Conservation (phyloP, 2,797 vertebrate genomes). For the Bradypus variegatus region DNA sequence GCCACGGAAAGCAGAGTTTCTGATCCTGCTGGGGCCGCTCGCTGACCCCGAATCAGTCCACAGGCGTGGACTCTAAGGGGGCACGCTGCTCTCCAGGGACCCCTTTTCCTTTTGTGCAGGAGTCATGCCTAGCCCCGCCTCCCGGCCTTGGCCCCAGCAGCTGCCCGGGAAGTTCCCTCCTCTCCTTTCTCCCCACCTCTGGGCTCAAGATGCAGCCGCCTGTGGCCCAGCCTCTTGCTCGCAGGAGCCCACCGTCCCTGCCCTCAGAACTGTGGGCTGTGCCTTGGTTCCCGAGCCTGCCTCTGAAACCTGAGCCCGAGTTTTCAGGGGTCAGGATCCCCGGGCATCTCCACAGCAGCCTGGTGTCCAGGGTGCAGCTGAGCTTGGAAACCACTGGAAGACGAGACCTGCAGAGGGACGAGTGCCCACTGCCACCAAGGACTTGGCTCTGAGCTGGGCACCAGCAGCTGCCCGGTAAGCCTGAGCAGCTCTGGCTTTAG, state of each 20-base stretch:
- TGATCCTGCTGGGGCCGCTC: too few species aligned
- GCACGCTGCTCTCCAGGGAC: too few species aligned
- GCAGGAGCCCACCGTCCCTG: neutral
- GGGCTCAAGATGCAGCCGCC: neutral
- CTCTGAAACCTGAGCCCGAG: neutral
- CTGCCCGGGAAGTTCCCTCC: neutral
- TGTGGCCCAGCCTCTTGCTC: neutral
- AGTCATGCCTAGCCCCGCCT: neutral
- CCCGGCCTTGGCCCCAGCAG: too few species aligned
- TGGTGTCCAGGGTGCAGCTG: neutral
- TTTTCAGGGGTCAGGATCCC: neutral
- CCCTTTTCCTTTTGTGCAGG: too few species aligned
- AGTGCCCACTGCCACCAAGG: too few species aligned
- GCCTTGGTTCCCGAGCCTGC: neutral
- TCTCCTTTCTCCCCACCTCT: too few species aligned
- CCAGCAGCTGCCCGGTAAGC: neutral
- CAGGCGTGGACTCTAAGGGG: too few species aligned
- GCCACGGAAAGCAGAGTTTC: too few species aligned
- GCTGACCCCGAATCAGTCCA: too few species aligned
- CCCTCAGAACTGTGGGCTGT: rapidly evolving
- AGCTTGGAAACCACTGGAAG: neutral
- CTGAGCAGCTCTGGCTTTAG: rapidly evolving
- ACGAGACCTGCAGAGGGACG: neutral
- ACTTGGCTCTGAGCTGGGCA: neutral
- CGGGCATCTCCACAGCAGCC: neutral